Conservation (phyloP, 92 coral and sea anemone species). For the Phymanthus crucifer region DNA sequence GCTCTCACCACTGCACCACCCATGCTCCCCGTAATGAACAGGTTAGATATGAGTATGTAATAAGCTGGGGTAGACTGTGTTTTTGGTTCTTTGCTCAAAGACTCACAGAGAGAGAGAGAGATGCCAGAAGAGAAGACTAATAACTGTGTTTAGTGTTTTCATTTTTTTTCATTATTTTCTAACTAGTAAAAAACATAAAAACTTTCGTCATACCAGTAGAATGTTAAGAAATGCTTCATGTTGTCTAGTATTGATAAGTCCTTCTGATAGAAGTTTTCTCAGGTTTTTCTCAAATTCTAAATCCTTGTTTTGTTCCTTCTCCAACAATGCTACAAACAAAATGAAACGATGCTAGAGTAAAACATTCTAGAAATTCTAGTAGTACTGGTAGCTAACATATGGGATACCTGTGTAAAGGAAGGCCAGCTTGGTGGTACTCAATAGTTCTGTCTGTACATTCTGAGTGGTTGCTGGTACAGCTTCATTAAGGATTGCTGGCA, state of each 20-base stretch:
- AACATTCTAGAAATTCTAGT: not conserved
- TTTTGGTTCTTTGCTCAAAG: no score
- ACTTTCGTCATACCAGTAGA: conserved; percentile 58
- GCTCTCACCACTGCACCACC: not conserved
- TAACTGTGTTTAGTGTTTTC: no score
- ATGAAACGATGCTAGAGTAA: not conserved
- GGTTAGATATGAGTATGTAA: not conserved
- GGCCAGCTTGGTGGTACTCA: conserved; percentile 72
- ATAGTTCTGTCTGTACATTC: conserved; percentile 89
- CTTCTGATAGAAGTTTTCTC: conserved; percentile 64
- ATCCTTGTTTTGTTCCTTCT: conserved; percentile 33
- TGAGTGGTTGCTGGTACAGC: conserved; percentile 97
- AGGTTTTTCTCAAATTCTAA: conserved; percentile 59
- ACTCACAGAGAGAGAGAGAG: no score
- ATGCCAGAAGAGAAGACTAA: no score
- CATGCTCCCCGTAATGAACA: no score
- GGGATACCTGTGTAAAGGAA: conserved; percentile 78
- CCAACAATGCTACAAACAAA: conserved; percentile 71
- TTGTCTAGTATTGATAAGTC: conserved; percentile 91
- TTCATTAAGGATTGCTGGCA: conserved; percentile 92
- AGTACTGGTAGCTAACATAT: not conserved
- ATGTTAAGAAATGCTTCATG: conserved; percentile 93
- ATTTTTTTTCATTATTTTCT: not conserved
- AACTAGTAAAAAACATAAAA: no score
- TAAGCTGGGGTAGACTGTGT: no score